A percentile compares a stretch with the other conserved stretches of the same genome.
Evolutionary conservation across 2,888 invertebrate genomes (phyloP).

Genomic region (Apotomis capreana): DNA sequence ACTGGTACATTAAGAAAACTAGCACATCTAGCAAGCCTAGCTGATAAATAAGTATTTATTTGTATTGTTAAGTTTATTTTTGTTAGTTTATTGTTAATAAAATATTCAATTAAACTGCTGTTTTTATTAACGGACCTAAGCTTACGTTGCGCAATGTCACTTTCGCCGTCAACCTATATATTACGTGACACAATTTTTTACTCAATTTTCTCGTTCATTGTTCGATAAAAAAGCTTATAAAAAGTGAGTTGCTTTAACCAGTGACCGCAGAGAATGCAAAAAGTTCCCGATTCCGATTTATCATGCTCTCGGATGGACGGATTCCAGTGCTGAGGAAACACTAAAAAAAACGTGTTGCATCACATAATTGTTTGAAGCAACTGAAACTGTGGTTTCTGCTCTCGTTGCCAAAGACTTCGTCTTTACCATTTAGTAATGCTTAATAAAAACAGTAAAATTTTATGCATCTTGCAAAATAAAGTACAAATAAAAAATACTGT

Average conservation of each 20-base stretch:
- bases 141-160: slow-evolving; percentile 62
- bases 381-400: slow-evolving; percentile 28
- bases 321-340: slow-evolving; percentile 47
- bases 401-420: slow-evolving; percentile 26
- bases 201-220: slow-evolving; percentile 56
- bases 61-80: slow-evolving; percentile 50
- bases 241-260: slow-evolving; percentile 56
- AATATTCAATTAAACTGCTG: slow-evolving; percentile 41
- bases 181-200: slow-evolving; percentile 74
- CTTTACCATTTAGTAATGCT: slow-evolving; percentile 27
- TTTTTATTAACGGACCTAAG: slow-evolving; percentile 25
- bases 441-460: slow-evolving; percentile 33
- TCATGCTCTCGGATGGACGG: slow-evolving; percentile 37
- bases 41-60: slow-evolving; percentile 71
- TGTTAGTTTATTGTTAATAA: slow-evolving; percentile 54
- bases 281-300: slow-evolving; percentile 59
- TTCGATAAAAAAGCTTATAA: slow-evolving; percentile 53
- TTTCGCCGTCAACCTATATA: slow-evolving; percentile 71
- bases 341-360: slow-evolving; percentile 49
- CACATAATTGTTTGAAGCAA: slow-evolving; percentile 43
- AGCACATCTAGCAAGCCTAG: slow-evolving; percentile 69
- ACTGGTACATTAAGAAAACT: slow-evolving; percentile 78
- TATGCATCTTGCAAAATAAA: slow-evolving; percentile 31
- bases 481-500: slow-evolving; percentile 11
- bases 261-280: slow-evolving; percentile 64